Evolutionary conservation across 2,888 invertebrate genomes (phyloP).

Genomic region (Pteria penguin): DNA sequence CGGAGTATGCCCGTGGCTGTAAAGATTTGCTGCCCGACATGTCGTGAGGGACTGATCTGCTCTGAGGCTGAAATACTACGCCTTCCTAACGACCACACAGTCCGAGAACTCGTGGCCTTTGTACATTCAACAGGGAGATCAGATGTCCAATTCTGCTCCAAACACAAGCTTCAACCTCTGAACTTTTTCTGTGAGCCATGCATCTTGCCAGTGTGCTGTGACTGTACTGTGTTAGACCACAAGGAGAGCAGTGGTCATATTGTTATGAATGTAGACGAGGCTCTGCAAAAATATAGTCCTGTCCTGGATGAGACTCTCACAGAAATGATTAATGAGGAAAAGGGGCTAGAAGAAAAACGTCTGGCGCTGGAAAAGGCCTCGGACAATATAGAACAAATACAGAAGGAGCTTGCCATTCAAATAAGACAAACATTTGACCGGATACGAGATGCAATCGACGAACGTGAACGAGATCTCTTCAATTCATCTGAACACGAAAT

Average conservation of each 20-base stretch:
- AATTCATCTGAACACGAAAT: conserved; percentile 70
- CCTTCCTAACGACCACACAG: conserved; percentile 74
- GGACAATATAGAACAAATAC: conserved; percentile 69
- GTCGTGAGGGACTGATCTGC: conserved; percentile 69
- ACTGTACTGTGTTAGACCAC: conserved; percentile 75
- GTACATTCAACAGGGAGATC: conserved; percentile 66
- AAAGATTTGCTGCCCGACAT: conserved; percentile 73
- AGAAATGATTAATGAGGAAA: conserved; percentile 61
- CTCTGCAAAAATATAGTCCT: conserved; percentile 73
- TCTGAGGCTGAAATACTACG: conserved; percentile 71
- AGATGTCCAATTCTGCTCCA: conserved; percentile 71
- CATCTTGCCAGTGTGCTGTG: conserved; percentile 73
- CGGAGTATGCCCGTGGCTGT: conserved; percentile 73
- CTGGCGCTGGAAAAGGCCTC: conserved; percentile 64
- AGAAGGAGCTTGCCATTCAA: conserved; percentile 67
- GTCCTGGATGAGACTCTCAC: conserved; percentile 68
- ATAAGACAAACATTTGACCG: conserved; percentile 70
- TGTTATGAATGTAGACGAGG: conserved; percentile 74
- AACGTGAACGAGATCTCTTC: conserved; percentile 69
- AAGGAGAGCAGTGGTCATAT: conserved; percentile 70
- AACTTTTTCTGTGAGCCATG: conserved; percentile 77
- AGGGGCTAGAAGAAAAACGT: conserved; percentile 63
- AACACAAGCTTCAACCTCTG: conserved; percentile 74
- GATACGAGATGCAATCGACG: conserved; percentile 68
- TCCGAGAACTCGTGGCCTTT: conserved; percentile 70